These are phyloP conservation scores for Tanytarsus gracilentus DNA, from an alignment of 2,888 invertebrate genomes.

Conservation along the genomic window DNA sequence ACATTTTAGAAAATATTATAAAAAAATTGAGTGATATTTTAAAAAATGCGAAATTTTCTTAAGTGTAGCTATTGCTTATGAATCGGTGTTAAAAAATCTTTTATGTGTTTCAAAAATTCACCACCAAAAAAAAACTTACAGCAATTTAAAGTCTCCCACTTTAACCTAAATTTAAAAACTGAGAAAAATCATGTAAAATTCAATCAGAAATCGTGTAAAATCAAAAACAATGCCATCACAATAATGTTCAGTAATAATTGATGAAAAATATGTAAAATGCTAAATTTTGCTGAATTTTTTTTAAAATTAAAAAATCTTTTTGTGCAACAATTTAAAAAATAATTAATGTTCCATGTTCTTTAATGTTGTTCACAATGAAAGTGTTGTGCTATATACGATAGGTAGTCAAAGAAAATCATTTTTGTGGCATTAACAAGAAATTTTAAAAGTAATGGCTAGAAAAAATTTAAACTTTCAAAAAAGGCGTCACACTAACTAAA, in stretches of 20 bases:
- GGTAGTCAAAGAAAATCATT: not conserved
- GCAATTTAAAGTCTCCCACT: not conserved
- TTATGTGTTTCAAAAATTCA: no score
- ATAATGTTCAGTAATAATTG: conserved; percentile 22
- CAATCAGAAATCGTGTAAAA: conserved; percentile 21
- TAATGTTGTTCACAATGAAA: conserved; percentile 27
- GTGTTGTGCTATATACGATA: conserved; percentile 7
- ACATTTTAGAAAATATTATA: not conserved
- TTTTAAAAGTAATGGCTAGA: no score
- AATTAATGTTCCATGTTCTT: not conserved
- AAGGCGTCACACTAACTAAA: no score
- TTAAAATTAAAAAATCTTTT: not conserved
- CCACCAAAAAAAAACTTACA: not conserved
- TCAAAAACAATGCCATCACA: conserved; percentile 25
- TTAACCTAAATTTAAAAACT: not conserved
- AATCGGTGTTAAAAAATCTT: no score
- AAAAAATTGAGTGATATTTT: conserved; percentile 25
- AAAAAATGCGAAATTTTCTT: no score
- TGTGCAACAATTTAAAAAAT: not conserved
- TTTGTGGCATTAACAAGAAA: not conserved
- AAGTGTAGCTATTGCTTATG: no score
- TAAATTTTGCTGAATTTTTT: conserved; percentile 23
- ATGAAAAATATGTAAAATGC: conserved; percentile 2
- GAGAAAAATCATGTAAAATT: conserved; percentile 21
- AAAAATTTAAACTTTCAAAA: no score